Evolutionary conservation across 2,888 invertebrate genomes (phyloP), one percentile per base, ranked within the genome.

Genomic region (Cistogaster globosa): DNA sequence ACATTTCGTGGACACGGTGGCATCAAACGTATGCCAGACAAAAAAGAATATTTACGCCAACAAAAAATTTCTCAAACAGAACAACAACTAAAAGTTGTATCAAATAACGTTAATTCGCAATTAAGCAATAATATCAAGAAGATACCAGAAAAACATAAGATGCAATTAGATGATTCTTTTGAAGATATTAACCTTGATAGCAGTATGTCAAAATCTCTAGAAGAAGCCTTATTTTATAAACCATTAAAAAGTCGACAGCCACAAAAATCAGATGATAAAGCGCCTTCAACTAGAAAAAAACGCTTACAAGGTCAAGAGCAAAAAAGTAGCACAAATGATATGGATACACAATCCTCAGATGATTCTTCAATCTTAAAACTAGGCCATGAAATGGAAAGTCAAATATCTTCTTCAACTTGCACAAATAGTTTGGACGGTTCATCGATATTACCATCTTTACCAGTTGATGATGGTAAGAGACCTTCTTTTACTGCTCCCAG

Each of bases 1-100:
- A 62, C 69, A 86, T 91, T 91, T 87, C 93, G 91, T 90, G 93
- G 87, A 76, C 91, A 90, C 88, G 86, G 84, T 83, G 92, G 92
- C 78, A 91, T 92, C 26, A 88, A 89, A 75, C 90, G 91, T 60
- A 89, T 90, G 90, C 90, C 90, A 55, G 91, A 90, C 69, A 90
- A 90, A 84, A 87, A 77, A 85, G 79, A 83, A 81, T 77, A 87
- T 84, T 78, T 88, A 58, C 87, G 90, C 75, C 88, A 88, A 72
- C 87, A 89, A 58, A 87, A 88, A 82, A 83, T 71, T 48, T 38
- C 75, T 18, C 89, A 89, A 80, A 78, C 69, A 77, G 86, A 79
- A 68, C 77, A 72, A 22, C 69, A 75, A n/a, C 26, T 77, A 6
- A 32, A 32, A 83, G 62, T 76, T 51, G 79, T 45, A 26, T 18